Evolutionary conservation across 2,888 invertebrate species (phyloP), one percentile per base, ranked within the genome.

Genomic region (Metallyticus violacea): DNA sequence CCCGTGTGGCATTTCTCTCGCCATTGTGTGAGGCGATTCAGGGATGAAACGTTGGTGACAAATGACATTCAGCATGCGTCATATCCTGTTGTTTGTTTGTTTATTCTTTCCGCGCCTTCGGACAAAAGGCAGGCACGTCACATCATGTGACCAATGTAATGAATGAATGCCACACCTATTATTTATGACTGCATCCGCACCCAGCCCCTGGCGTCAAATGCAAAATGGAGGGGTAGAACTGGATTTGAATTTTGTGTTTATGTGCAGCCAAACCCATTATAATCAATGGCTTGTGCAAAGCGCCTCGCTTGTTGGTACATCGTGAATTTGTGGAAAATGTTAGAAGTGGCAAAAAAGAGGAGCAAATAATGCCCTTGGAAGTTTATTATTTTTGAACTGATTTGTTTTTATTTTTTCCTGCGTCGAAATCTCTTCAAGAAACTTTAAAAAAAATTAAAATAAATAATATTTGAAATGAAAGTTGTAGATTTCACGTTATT

Each of bases 141-240:
- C 22, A 22, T 15, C 40, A 62, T 62, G 40, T 62, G 40, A 62
- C 40, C 82, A 62, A 77, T 83, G 77, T 83, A 83, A 83, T 83
- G 83, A 83, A 83, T 83, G 83, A 83, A 83, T n/a, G n/a, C 7
- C 22, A 62, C 83, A 83, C 77, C 83, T 83, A 83, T 83, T 83
- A 83, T 83, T 83, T 83, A 83, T 83, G 83, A 27, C 77, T 77
- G 77, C 83, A 62, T 62, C 40, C 40, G 40, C 40, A 62, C 40
- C 40, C 40, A 62, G 40, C 40, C 40, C 40, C 15, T 62, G 40
- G 40, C 40, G 40, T 62, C 40, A 62, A 62, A 62, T 62, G 26
- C 62, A 62, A 81, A 81, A 81, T 83, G n/a, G 22, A 77, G 29
- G 77, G 28, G 26, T 26, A 79, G 28, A 27, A 27, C 27, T 26